Evolutionary conservation across 2,797 vertebrate genomes (phyloP).

Genomic region (Yasuhikotakia modesta): DNA sequence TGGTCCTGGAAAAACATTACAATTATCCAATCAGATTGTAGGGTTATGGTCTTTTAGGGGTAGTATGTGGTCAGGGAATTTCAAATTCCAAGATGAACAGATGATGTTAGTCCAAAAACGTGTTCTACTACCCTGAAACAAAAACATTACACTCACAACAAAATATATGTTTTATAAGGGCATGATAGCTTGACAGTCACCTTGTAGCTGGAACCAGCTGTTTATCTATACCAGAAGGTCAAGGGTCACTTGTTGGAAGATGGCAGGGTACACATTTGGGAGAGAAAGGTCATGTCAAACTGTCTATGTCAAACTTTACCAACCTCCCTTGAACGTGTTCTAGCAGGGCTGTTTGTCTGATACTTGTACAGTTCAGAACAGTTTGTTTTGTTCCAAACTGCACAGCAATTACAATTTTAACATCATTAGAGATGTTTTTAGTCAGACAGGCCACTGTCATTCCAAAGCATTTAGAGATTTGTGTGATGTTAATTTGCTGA

Average conservation of each 20-base stretch:
- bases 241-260: constrained; percentile 6
- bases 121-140: background rate
- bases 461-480: too few relatives aligned
- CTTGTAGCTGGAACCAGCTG: constrained; percentile 11
- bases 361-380: background rate
- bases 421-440: background rate
- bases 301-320: background rate
- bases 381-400: constrained; percentile 14
- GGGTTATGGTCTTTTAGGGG: background rate
- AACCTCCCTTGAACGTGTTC: background rate
- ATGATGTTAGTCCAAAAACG: background rate
- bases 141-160: background rate
- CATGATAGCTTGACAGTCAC: constrained; percentile 12
- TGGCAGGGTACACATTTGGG: constrained; percentile 1
- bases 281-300: background rate
- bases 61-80: background rate
- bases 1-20: background rate
- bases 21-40: background rate
- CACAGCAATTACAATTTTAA: background rate
- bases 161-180: constrained; percentile 3
- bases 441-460: background rate
- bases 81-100: background rate
- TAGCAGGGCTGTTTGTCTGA: background rate
- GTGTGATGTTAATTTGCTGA: too few relatives aligned
- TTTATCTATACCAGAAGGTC: background rate